Base-by-base conservation (phyloP, 2,888 invertebrate genomes). In the Andrena praecox region DNA sequence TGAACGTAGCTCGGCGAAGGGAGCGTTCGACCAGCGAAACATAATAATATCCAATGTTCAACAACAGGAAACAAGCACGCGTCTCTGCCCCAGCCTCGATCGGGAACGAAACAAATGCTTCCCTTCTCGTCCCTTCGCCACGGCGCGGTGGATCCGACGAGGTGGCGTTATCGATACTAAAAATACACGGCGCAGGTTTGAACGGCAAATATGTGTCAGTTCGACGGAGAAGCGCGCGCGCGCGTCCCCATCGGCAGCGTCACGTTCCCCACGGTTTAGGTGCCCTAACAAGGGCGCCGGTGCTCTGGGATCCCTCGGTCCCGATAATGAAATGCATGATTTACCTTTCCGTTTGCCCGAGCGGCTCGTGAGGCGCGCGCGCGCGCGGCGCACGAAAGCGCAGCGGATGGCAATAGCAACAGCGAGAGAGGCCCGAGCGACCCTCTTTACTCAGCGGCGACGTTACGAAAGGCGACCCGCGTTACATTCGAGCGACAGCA, bases 241-340 rank as follows among this genome's bases (percentile, higher is more conserved):
- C 42, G 35, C 52, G 20, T 20, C 20, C 67, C 50, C 63, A 52
- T 63, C 20, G 68, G 7, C 48, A 68, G 62, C 71, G 66, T 70
- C 73, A 52, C 67, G 33, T 66, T 66, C 62, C 80, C 69, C 54
- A 54, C 60, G 80, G 70, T 80, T 83, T 83, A 80, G 73, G 70
- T 80, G 50, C 77, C 76, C 71, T 73, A 73, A 73, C 76, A 70
- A 73, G 73, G 20, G 56, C 56, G 52, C 3, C 78, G 20, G 64
- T 68, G 67, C 78, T 48, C 60, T n/a, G 35, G 56, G 76, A 72
- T 82, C 79, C 85, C 60, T 69, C 81, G 72, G 12, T 76, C 66
- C 80, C 81, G 81, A 86, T 91, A 90, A 93, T 92, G 92, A 93
- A 93, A 93, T 92, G 91, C 91, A 92, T 92, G 93, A 93, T 93